phyloP scores from a whole-genome alignment of 1,140 invertebrate species.

The Formica exsecta region DNA sequence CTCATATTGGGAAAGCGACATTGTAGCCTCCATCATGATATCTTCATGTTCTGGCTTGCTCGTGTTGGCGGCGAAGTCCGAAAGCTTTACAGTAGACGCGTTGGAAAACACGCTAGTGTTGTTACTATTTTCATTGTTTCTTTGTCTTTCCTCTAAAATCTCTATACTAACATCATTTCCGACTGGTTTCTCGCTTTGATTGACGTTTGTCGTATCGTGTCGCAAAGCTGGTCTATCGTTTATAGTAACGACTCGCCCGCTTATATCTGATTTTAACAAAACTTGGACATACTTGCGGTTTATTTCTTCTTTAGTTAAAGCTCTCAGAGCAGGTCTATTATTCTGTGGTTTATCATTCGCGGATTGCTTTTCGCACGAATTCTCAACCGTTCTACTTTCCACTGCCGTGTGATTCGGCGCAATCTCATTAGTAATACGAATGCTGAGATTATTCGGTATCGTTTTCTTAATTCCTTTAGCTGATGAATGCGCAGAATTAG shows the following conservation, averaged over 20 bases:
- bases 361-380: conserved; percentile 1
- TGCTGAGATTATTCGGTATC: conserved; percentile 42
- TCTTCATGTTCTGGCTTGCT: conserved; percentile 16
- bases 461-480: conserved; percentile 31
- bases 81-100: conserved; percentile 62
- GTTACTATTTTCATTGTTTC: not conserved
- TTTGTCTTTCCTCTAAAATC: not conserved
- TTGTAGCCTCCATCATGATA: conserved; percentile 38
- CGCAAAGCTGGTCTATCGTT: conserved; percentile 19
- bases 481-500: not conserved
- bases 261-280: conserved; percentile 52
- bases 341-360: not conserved
- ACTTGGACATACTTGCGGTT: conserved; percentile 71
- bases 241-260: conserved; percentile 54
- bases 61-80: not conserved
- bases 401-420: not conserved
- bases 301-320: conserved; percentile 73
- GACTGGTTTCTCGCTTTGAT: conserved; percentile 19
- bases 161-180: not conserved
- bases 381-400: conserved; percentile 28
- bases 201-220: not conserved
- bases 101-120: conserved; percentile 27
- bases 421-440: conserved; percentile 42
- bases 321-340: conserved; percentile 47
- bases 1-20: not conserved